A percentile compares a stretch with the other conserved stretches of the same genome.
Conservation (phyloP, 2,888 invertebrate genomes). For the Hofmannophila pseudospretella region DNA sequence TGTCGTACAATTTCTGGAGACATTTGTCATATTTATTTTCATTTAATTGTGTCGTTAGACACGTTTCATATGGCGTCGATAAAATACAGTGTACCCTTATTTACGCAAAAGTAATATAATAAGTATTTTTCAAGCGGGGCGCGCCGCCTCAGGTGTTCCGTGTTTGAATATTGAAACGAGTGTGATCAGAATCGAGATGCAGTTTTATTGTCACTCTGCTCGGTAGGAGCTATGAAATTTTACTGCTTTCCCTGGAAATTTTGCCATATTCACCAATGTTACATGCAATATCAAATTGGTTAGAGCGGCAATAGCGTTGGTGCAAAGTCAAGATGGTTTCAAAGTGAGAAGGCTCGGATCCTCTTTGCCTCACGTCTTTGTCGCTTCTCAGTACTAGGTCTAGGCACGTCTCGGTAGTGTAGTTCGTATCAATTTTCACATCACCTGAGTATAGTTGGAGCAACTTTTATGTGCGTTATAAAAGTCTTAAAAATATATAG, state of each 20-base stretch:
- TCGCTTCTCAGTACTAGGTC: too few species aligned
- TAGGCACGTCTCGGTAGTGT: too few species aligned
- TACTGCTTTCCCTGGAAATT: slow-evolving; percentile 51
- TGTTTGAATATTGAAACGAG: slow-evolving; percentile 68
- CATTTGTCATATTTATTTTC: slow-evolving; percentile 12
- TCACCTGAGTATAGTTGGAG: too few species aligned
- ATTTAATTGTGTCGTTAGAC: slow-evolving; percentile 18
- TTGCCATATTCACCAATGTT: slow-evolving; percentile 33
- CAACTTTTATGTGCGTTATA: too few species aligned
- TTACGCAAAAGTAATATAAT: slow-evolving; percentile 56
- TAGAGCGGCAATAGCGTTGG: neutral
- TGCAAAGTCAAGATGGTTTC: neutral
- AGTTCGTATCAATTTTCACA: too few species aligned
- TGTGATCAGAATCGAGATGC: slow-evolving; percentile 75
- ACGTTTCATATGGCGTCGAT: slow-evolving; percentile 11
- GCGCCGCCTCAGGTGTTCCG: slow-evolving; percentile 64
- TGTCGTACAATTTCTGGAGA: too few species aligned
- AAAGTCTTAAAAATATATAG: too few species aligned
- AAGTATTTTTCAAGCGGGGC: slow-evolving; percentile 59
- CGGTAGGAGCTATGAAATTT: slow-evolving; percentile 62
- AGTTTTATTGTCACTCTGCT: slow-evolving; percentile 69
- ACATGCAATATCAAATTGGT: slow-evolving; percentile 24
- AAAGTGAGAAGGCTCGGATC: neutral
- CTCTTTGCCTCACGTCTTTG: too few species aligned
- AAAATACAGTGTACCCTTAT: slow-evolving; percentile 43